Evolutionary conservation across 2,888 invertebrate species (phyloP).

Genomic region (Agrochola macilenta): DNA sequence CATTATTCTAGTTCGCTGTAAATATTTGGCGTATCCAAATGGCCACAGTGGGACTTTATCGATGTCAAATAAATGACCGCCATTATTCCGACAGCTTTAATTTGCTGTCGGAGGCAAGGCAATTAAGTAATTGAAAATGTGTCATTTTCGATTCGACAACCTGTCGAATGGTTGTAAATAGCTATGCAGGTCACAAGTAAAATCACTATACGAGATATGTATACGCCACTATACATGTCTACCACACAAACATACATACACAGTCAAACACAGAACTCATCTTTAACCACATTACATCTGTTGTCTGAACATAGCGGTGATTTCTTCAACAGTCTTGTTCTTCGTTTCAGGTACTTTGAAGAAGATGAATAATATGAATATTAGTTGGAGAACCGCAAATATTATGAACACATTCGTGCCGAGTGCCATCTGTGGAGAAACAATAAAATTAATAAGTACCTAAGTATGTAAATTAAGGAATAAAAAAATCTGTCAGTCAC

Average conservation of each 20-base stretch:
- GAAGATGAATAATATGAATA: slow-evolving; percentile 95
- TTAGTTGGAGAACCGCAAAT: slow-evolving; percentile 93
- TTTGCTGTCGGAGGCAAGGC: no score
- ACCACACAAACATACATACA: background rate
- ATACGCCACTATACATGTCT: background rate
- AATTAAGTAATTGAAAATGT: no score
- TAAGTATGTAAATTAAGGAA: background rate
- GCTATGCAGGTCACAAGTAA: background rate
- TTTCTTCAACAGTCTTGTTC: slow-evolving; percentile 96
- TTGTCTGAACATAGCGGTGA: slow-evolving; percentile 95
- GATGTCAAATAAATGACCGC: background rate
- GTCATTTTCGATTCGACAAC: no score
- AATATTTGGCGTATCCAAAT: no score
- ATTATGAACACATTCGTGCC: slow-evolving; percentile 94
- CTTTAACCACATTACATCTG: slow-evolving; percentile 74
- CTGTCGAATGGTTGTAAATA: no score
- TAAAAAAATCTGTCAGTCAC: background rate
- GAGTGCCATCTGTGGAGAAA: slow-evolving; percentile 87
- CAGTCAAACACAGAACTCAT: slow-evolving; percentile 8
- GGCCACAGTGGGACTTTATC: no score
- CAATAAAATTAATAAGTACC: background rate
- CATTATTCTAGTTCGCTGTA: no score
- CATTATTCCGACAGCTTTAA: no score
- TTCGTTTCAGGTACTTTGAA: slow-evolving; percentile 97
- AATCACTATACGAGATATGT: background rate